phyloP scores from a whole-genome alignment of 2,113 vertebrate species.

The Donacobius atricapilla region DNA sequence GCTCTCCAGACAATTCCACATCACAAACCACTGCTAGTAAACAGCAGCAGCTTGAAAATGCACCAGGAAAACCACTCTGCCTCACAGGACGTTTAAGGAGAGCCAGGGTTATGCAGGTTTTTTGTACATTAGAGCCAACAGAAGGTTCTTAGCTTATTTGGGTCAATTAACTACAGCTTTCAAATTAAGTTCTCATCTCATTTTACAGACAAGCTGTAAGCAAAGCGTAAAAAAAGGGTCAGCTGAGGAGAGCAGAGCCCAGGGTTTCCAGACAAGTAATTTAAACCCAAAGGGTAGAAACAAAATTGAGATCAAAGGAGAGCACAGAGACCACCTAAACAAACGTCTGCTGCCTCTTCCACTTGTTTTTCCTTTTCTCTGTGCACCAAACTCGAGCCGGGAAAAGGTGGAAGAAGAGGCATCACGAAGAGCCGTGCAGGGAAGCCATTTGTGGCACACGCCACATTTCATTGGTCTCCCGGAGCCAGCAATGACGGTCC shows the following conservation, averaged over 20 bases:
- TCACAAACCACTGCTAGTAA: not conserved
- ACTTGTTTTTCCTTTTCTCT: not conserved
- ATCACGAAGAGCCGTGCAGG: not conserved
- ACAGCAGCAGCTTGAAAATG: not conserved
- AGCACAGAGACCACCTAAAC: not conserved
- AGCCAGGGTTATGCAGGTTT: not conserved
- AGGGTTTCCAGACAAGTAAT: slow-evolving; percentile 3
- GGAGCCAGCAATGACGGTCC: not conserved
- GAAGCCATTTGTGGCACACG: slow-evolving; percentile 42
- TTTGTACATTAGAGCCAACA: not conserved
- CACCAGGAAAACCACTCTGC: not conserved
- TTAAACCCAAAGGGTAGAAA: slow-evolving; percentile 5
- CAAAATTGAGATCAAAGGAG: not conserved
- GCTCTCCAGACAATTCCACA: not conserved
- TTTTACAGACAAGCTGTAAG: slow-evolving; percentile 52
- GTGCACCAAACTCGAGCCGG: not conserved
- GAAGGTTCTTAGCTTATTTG: slow-evolving; percentile 56
- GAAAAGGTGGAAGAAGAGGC: not conserved
- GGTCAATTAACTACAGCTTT: slow-evolving; percentile 59
- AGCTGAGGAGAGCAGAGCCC: slow-evolving; percentile 21
- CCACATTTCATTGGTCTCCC: not conserved
- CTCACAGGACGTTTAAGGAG: not conserved
- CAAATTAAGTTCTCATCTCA: slow-evolving; percentile 53
- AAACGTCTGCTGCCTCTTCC: not conserved
- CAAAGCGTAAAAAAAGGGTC: slow-evolving; percentile 52